Conservation (phyloP, 2,113 vertebrate genomes). For the Nibea albiflora region DNA sequence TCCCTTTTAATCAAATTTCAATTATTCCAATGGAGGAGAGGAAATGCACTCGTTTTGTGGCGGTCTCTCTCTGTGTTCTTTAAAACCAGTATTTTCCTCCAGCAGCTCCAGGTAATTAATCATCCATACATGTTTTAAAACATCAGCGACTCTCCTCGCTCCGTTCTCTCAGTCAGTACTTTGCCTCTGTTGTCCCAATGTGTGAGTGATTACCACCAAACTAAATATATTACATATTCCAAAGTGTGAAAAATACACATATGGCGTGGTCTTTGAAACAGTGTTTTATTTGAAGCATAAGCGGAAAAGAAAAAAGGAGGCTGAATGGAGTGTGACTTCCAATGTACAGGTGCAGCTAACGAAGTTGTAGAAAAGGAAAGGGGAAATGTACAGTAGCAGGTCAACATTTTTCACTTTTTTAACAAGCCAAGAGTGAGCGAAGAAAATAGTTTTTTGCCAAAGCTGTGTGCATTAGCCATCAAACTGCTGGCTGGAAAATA, state of each 20-base stretch:
- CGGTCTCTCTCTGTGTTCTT: constrained; percentile 72
- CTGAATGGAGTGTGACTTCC: constrained; percentile 66
- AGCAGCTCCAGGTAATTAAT: constrained; percentile 82
- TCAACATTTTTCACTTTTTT: constrained; percentile 64
- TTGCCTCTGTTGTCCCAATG: constrained; percentile 78
- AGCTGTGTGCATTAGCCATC: constrained; percentile 38
- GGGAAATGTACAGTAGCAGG: constrained; percentile 65
- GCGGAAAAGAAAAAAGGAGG: constrained; percentile 66
- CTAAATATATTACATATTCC: constrained; percentile 82
- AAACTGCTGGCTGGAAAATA: constrained; percentile 39
- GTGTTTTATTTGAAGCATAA: constrained; percentile 78
- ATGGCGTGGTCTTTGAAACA: constrained; percentile 79
- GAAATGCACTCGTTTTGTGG: constrained; percentile 73
- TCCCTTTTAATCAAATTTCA: constrained; percentile 85
- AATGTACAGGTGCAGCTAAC: constrained; percentile 72
- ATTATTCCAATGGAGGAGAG: constrained; percentile 77
- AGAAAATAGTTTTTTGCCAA: constrained; percentile 49
- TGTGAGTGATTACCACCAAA: constrained; percentile 81
- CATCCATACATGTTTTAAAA: constrained; percentile 84
- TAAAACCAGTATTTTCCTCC: constrained; percentile 81
- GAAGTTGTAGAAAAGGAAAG: constrained; percentile 69
- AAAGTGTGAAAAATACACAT: constrained; percentile 81
- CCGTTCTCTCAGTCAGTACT: constrained; percentile 73
- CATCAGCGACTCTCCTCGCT: constrained; percentile 75
- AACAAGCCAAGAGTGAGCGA: constrained; percentile 56